Conservation (phyloP, 2,888 invertebrate species). For the Reticulitermes lucifugus region DNA sequence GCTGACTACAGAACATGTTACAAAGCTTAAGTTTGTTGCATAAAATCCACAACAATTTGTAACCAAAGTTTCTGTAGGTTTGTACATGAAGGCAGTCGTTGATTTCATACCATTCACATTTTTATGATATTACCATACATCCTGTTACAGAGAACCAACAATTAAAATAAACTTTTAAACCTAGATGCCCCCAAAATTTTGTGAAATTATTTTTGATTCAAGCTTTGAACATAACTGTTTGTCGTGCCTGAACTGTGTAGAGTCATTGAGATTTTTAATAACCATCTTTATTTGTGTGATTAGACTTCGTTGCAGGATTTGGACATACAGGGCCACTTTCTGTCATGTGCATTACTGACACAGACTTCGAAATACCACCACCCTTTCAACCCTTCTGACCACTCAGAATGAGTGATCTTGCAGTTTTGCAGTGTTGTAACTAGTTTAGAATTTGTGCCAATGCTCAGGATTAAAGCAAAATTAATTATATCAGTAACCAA, state of each 20-base stretch:
- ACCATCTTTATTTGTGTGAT: neutral
- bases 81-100: no score
- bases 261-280: neutral
- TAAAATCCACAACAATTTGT: neutral
- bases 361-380: neutral
- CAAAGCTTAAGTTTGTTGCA: neutral
- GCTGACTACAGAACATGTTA: neutral
- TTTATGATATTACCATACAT: no score
- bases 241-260: no score
- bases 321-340: neutral
- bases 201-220: no score
- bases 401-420: neutral
- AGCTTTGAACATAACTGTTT: no score
- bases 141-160: no score
- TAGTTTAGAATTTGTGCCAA: neutral
- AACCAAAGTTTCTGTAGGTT: no score
- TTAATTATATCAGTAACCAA: neutral
- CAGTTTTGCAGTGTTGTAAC: neutral
- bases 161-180: no score
- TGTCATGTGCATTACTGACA: neutral
- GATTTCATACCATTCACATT: no score
- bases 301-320: neutral
- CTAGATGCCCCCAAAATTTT: no score
- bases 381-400: neutral
- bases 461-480: neutral